A percentile compares a stretch with the other conserved stretches of the same genome.
These are phyloP conservation scores for Philonicus albiceps DNA, from an alignment of 2,888 invertebrate species.

Conservation along the genomic window DNA sequence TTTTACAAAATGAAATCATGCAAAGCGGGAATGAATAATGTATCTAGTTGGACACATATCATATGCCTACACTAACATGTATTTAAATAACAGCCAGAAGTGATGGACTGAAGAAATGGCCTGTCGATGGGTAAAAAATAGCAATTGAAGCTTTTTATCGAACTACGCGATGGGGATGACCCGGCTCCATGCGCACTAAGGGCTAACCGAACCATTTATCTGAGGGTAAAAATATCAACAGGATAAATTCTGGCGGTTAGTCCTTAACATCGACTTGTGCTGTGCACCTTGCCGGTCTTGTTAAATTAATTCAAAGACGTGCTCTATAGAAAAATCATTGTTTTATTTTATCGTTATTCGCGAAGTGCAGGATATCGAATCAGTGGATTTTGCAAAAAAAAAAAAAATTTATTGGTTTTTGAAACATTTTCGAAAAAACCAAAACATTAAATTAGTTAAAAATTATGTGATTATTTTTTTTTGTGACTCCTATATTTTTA, in stretches of 20 bases:
- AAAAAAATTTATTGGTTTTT: neutral
- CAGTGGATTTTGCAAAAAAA: neutral
- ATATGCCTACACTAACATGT: neutral
- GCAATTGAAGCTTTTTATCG: neutral
- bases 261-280: neutral
- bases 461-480: neutral
- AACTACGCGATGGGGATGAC: neutral
- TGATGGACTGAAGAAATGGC: neutral
- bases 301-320: neutral
- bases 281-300: neutral
- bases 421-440: neutral
- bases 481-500: neutral
- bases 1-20: neutral
- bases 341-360: neutral
- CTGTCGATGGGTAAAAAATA: neutral
- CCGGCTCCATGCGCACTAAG: neutral
- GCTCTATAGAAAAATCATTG: neutral
- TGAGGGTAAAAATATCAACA: neutral
- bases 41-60: neutral
- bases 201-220: neutral
- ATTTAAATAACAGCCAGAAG: neutral
- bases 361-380: neutral
- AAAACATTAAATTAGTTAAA: neutral
- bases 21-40: neutral
- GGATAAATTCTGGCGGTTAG: neutral